Base-by-base conservation (phyloP, 1,140 invertebrate species). In the Musca vetustissima region DNA sequence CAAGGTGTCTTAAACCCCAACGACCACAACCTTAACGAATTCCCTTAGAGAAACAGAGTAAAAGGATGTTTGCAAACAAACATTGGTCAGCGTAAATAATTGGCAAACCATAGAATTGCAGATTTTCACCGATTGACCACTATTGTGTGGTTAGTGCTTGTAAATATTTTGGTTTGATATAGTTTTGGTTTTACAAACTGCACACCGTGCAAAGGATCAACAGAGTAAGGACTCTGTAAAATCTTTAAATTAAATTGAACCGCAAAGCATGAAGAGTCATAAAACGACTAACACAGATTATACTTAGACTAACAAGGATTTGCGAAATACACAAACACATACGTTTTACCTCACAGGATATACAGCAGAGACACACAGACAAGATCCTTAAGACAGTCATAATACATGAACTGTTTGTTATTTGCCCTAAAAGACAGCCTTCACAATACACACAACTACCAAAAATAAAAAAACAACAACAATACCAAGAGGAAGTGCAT, bases 221-320 rank as follows among this genome's bases (percentile, higher is more conserved):
- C n/a, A 52, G 49, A 52, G 21, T n/a, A 52, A 22, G 21, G 49
- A 52, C 17, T 19, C 21, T 19, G 22, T 55, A 6, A 59, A 61
- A 61, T 61, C 57, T 36, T 61, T 61, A 61, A 61, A 61, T 61
- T 61, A n/a, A 32, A 61, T 61, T 61, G 43, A 61, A 61, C 57
- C 57, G 28, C 57, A 61, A 61, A 61, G 57, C 57, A 43, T 61
- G 57, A 43, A 61, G 13, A 61, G 57, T 11, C 28, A 52, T 19
- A 52, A 19, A 22, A 22, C 17, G 2, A 21, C 21, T 19, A 21
- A 14, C 21, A 19, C 9, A 52, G 17, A 52, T 52, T 22, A 19
- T 52, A 21, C 21, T 52, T 52, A 21, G 21, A 13, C 4, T 52
- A 52, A 22, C 49, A 21, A 22, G 49, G 49, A 9, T 52, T 52